Evolutionary conservation across 1,140 invertebrate genomes (phyloP).

Genomic region (Drosophila suzukii): DNA sequence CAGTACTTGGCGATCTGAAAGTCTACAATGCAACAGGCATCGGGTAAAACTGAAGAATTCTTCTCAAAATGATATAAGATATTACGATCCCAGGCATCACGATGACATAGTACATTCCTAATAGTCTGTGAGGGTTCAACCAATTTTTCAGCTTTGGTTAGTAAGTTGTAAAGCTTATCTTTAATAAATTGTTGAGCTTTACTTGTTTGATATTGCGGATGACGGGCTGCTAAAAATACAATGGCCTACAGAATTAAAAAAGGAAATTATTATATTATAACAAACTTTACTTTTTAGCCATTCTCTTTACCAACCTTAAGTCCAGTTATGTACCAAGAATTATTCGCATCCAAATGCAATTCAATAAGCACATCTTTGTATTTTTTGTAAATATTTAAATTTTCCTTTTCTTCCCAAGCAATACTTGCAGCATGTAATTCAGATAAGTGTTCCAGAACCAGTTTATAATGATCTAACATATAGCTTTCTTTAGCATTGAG

Average conservation of each 20-base stretch:
- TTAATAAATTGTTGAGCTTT: conserved; percentile 63
- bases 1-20: conserved; percentile 86
- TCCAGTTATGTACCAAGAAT: conserved; percentile 65
- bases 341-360: conserved; percentile 44
- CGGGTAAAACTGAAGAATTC: conserved; percentile 42
- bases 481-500: conserved; percentile 59
- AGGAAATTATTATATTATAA: too few relatives aligned
- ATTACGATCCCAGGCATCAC: conserved; percentile 88
- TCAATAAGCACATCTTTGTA: conserved; percentile 61
- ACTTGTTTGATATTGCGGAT: conserved; percentile 53
- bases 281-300: neutral
- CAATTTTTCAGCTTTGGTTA: conserved; percentile 59
- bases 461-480: conserved; percentile 60
- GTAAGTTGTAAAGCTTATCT: conserved; percentile 65
- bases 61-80: conserved; percentile 86
- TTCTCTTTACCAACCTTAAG: conserved; percentile 47
- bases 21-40: conserved; percentile 86
- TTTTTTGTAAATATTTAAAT: conserved; percentile 71
- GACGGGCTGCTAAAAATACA: conserved; percentile 62
- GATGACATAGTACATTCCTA: conserved; percentile 86
- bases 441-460: conserved; percentile 80
- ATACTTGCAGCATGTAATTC: conserved; percentile 84
- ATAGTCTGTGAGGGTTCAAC: conserved; percentile 49
- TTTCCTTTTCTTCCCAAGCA: conserved; percentile 69
- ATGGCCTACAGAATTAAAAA: conserved; percentile 30